These are phyloP conservation scores for Pangasius djambal DNA, from an alignment of 2,797 vertebrate genomes.

Conservation along the genomic window DNA sequence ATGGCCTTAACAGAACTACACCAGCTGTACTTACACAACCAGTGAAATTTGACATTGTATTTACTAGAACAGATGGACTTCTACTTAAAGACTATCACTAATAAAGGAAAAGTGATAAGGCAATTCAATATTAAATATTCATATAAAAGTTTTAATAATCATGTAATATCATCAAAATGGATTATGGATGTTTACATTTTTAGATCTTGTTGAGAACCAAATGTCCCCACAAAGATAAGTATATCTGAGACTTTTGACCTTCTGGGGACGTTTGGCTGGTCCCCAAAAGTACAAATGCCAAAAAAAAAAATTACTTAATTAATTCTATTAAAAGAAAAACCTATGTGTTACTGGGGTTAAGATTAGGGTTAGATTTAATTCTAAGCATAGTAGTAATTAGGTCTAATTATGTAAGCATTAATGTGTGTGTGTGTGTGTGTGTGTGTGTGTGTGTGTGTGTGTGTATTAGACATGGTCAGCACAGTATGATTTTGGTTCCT, in stretches of 20 bases:
- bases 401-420: not conserved
- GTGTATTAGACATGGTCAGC: slow-evolving; percentile 77
- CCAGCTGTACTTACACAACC: not conserved
- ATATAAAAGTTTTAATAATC: not conserved
- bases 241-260: not conserved
- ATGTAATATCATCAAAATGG: not conserved
- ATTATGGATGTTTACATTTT: not conserved
- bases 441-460: not conserved
- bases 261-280: not conserved
- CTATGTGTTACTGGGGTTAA: not conserved
- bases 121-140: not conserved
- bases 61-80: not conserved
- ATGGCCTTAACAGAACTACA: not conserved
- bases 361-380: not conserved
- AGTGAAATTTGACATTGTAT: not conserved
- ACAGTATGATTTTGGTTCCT: slow-evolving; percentile 93
- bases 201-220: not conserved
- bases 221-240: not conserved
- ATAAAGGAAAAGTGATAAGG: not conserved
- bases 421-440: not conserved
- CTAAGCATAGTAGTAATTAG: not conserved
- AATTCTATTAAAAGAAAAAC: not conserved
- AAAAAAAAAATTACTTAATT: not conserved
- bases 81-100: not conserved
- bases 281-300: not conserved